Conservation (phyloP, 2,888 invertebrate genomes). For the Pycnomerus fuliginosus region DNA sequence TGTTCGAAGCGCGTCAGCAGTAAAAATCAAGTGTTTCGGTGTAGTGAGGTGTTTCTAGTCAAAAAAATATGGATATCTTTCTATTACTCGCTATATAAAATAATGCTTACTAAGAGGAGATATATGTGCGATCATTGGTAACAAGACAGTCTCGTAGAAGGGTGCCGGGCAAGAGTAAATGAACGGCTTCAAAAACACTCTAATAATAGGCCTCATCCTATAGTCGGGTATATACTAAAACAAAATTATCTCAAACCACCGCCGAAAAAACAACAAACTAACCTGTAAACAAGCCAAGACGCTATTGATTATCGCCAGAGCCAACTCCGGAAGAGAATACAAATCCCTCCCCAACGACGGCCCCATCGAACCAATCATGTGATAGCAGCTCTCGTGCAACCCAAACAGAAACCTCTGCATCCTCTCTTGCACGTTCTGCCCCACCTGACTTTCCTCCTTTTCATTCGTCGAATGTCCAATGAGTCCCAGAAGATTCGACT, state of each 20-base stretch:
- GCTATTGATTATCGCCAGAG: constrained; percentile 71
- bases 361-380: constrained; percentile 76
- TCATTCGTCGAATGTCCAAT: constrained; percentile 46
- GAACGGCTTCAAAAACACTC: constrained; percentile 83
- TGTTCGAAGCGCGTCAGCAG: too few species aligned
- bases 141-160: constrained; percentile 71
- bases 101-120: constrained; percentile 80
- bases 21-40: too few species aligned
- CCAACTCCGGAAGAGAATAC: constrained; percentile 75
- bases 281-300: constrained; percentile 68
- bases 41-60: too few species aligned
- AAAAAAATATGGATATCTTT: constrained; percentile 3
- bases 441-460: constrained; percentile 36
- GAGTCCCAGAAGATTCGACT: constrained; percentile 71
- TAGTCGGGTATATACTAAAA: constrained; percentile 77
- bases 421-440: constrained; percentile 65
- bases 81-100: too few species aligned
- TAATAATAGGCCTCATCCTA: constrained; percentile 77
- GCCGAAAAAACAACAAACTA: constrained; percentile 30
- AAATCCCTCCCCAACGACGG: constrained; percentile 82
- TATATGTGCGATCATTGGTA: constrained; percentile 77
- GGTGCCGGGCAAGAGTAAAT: constrained; percentile 83
- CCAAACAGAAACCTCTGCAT: constrained; percentile 83
- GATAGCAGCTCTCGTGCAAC: constrained; percentile 79
- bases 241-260: constrained; percentile 32